Percentiles rank a stretch among this genome's conserved stretches.
Conservation (phyloP, 1,140 invertebrate species). For the Papilio machaon region DNA sequence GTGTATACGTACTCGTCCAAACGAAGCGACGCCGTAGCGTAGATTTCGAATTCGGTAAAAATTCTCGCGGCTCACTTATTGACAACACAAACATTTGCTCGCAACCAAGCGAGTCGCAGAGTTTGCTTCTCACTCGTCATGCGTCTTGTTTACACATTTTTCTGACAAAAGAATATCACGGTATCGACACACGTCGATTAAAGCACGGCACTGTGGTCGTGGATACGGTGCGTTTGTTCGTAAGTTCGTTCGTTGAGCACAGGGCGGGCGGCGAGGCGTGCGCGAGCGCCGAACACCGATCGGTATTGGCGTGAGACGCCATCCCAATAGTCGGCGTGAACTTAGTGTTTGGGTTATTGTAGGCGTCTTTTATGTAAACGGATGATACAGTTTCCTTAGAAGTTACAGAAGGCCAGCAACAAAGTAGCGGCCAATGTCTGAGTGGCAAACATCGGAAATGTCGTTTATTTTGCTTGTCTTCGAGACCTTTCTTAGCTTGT, state of each 20-base stretch:
- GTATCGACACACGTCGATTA: constrained; percentile 30
- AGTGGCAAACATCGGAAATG: constrained; percentile 5
- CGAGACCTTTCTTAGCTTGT: constrained; percentile 9
- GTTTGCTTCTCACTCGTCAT: constrained; percentile 56
- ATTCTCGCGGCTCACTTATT: constrained; percentile 64
- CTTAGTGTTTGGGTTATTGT: constrained; percentile 54
- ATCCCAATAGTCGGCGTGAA: constrained; percentile 51
- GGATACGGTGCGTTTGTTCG: constrained; percentile 60
- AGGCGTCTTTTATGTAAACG: constrained; percentile 40
- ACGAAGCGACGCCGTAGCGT: constrained; percentile 16
- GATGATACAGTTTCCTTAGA: constrained; percentile 32
- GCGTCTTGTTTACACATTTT: constrained; percentile 51
- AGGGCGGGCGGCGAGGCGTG: constrained; percentile 77
- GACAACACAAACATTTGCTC: constrained; percentile 70
- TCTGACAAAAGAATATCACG: constrained; percentile 29
- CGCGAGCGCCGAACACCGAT: constrained; percentile 66
- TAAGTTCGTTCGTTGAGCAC: constrained; percentile 32
- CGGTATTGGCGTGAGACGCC: constrained; percentile 64
- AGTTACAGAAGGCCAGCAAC: constrained; percentile 19
- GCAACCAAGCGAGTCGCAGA: constrained; percentile 46
- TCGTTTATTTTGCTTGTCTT: constrained; percentile 17
- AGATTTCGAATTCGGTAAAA: constrained; percentile 58
- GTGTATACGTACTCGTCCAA: constrained; percentile 32
- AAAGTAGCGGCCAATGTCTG: constrained; percentile 25
- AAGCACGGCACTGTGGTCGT: constrained; percentile 59